Base-by-base conservation (phyloP, 2,113 vertebrate species). In the Pipra filicauda region DNA sequence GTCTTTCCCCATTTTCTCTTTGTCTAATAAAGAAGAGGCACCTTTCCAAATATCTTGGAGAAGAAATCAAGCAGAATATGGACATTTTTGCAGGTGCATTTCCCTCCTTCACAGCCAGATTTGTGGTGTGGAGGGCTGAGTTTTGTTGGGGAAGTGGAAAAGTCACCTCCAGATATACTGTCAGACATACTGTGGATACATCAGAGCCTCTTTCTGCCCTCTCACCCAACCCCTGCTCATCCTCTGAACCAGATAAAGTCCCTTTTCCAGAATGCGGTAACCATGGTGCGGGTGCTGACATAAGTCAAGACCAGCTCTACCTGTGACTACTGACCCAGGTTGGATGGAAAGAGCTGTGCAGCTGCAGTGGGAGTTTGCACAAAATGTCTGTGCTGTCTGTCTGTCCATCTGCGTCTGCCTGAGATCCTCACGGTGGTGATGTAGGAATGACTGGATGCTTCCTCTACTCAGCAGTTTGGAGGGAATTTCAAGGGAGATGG, bases 261-360 rank as follows among this genome's bases (percentile, higher is more conserved):
- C 19, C 5, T 46, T 72, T 75, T 31, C 11, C 8, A 18, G 5
- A 5, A 2, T 37, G 7, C 43, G 30, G 43, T 11, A 61, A 22
- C 8, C 0, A 0, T n/a, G 18, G 17, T 66, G 51, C 48, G 59
- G 43, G 37, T 1, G 2, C 7, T 70, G 35, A 70, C 28, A 23
- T 41, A 48, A 82, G 22, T 27, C 59, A 59, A 33, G 48, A 31
- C 6, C 28, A 89, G 20, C 44, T 71, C 22, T 52, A 4, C 27
- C 33, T 41, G 12, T 13, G 67, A 2, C 7, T 19, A 0, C 8
- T 11, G 13, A 27, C 12, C 21, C 24, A 12, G 6, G 3, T 6
- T 35, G 1, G 1, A 31, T 28, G 41, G n/a, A 81, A 78, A 85
- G 12, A 54, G 4, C 16, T 0, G 0, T 19, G 14, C 4, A 54